phyloP scores from a whole-genome alignment of 2,797 vertebrate species.

The Neopelma chrysocephalum region DNA sequence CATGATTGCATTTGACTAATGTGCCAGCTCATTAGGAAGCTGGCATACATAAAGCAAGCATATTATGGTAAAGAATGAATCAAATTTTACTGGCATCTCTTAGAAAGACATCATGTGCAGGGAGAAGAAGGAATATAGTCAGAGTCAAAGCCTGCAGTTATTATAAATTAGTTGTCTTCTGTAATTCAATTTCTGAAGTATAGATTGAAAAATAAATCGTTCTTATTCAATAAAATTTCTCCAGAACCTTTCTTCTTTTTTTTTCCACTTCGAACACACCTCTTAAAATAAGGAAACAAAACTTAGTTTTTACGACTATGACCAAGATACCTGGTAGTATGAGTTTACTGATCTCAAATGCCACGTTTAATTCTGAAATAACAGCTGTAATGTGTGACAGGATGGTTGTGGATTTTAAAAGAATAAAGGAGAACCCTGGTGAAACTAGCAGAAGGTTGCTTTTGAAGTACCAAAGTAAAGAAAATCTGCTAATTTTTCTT shows the following conservation, averaged over 20 bases:
- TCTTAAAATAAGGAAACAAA: neutral
- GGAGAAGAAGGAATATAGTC: neutral
- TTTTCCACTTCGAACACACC: neutral
- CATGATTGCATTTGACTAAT: conserved; percentile 57
- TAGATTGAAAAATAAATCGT: neutral
- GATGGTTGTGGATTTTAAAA: neutral
- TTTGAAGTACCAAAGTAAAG: neutral
- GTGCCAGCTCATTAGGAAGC: conserved; percentile 39
- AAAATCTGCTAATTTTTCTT: neutral
- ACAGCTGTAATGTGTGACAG: neutral
- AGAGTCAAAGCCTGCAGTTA: neutral
- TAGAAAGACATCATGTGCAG: neutral
- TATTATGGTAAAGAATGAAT: neutral
- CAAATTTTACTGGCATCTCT: neutral
- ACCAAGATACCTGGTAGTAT: neutral
- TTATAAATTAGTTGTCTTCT: neutral
- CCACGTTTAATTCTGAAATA: neutral
- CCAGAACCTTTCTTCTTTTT: neutral
- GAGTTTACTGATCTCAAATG: neutral
- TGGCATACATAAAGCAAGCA: neutral
- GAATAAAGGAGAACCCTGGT: neutral
- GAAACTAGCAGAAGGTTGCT: neutral
- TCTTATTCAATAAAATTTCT: neutral
- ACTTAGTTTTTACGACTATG: neutral
- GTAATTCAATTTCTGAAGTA: neutral